Evolutionary conservation across 2,888 invertebrate genomes (phyloP).

Genomic region (Dicyrtoma fusca): DNA sequence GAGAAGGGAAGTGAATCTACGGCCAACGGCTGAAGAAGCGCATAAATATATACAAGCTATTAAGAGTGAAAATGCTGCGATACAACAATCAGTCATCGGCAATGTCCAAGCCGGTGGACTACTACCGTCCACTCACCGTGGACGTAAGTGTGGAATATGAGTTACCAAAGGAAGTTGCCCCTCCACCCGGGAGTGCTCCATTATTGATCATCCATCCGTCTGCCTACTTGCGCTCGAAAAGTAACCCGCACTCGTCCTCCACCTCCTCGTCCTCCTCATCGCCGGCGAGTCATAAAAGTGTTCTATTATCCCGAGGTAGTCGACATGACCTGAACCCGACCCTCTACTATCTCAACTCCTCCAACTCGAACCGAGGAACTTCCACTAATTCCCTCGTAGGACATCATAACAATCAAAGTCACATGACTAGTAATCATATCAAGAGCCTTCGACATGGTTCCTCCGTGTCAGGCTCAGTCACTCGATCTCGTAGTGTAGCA

Average conservation of each 20-base stretch:
- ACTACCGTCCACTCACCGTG: slow-evolving; percentile 83
- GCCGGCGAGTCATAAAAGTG: slow-evolving; percentile 15
- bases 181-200: slow-evolving; percentile 68
- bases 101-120: slow-evolving; percentile 64
- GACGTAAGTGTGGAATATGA: slow-evolving; percentile 91
- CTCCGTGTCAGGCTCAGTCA: slow-evolving; percentile 23
- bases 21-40: not conserved
- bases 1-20: not conserved
- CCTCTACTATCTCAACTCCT: slow-evolving; percentile 24
- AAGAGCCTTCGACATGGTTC: slow-evolving; percentile 32
- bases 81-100: slow-evolving; percentile 44
- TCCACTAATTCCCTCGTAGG: slow-evolving; percentile 1
- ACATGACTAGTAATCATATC: slow-evolving; percentile 29
- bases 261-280: slow-evolving; percentile 23
- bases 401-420: slow-evolving; percentile 31
- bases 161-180: slow-evolving; percentile 70
- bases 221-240: slow-evolving; percentile 82
- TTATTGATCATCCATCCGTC: slow-evolving; percentile 88
- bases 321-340: slow-evolving; percentile 28
- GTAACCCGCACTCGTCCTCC: slow-evolving; percentile 64
- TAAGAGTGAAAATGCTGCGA: slow-evolving; percentile 40
- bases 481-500: slow-evolving; percentile 26
- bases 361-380: slow-evolving; percentile 10
- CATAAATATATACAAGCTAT: not conserved
- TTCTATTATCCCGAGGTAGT: not conserved